Evolutionary conservation across 2,888 invertebrate species (phyloP).

Genomic region (Trypoxylon attenuatum): DNA sequence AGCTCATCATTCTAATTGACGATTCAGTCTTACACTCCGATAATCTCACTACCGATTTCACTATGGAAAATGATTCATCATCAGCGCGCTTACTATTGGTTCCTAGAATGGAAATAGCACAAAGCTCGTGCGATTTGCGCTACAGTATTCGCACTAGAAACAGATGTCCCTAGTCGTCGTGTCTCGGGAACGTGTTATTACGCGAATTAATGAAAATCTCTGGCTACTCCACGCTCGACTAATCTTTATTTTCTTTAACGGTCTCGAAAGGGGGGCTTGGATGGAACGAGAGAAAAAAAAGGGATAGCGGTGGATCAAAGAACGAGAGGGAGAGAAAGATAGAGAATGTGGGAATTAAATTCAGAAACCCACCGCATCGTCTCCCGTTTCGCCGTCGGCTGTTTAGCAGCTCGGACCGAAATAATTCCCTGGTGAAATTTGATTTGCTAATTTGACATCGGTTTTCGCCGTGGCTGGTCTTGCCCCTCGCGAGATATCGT

Average conservation of each 20-base stretch:
- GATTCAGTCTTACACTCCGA: not conserved
- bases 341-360: slow-evolving; percentile 45
- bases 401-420: slow-evolving; percentile 53
- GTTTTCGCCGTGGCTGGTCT: slow-evolving; percentile 32
- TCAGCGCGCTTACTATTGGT: no score
- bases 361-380: slow-evolving; percentile 5
- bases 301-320: no score
- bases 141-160: no score
- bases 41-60: not conserved
- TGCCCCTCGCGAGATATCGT: slow-evolving; percentile 6
- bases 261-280: no score
- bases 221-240: not conserved
- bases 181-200: slow-evolving; percentile 22
- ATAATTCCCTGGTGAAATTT: slow-evolving; percentile 59
- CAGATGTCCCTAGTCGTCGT: no score
- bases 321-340: no score
- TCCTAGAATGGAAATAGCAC: no score
- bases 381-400: slow-evolving; percentile 22
- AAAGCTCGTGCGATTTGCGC: no score
- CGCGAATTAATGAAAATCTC: slow-evolving; percentile 26
- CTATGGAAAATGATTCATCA: no score
- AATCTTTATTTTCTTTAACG: slow-evolving; percentile 45
- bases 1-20: no score
- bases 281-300: no score
- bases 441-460: slow-evolving; percentile 62